Conservation (phyloP, 2,113 vertebrate species). For the Steatornis caripensis region DNA sequence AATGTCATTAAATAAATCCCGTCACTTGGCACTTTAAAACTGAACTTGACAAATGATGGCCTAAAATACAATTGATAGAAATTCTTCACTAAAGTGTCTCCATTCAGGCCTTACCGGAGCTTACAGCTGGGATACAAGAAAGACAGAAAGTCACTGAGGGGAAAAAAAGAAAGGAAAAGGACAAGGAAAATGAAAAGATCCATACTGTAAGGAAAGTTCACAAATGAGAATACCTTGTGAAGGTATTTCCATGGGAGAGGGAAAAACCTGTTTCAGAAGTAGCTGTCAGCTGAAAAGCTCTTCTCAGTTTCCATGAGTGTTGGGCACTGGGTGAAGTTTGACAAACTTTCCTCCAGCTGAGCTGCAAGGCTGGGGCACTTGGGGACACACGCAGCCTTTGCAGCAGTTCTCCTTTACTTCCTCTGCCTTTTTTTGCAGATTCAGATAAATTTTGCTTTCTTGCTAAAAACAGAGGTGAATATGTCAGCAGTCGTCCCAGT, state of each 20-base stretch:
- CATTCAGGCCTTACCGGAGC: neutral
- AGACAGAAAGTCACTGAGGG: neutral
- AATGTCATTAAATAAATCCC: conserved; percentile 13
- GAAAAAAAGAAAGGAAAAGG: accelerated
- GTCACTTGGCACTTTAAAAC: neutral
- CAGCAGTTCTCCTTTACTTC: neutral
- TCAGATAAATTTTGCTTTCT: neutral
- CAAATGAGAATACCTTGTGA: neutral
- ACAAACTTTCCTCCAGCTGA: neutral
- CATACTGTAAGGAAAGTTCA: neutral
- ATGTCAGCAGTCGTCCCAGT: neutral
- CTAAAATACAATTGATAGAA: neutral
- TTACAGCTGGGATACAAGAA: neutral
- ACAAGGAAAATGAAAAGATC: neutral
- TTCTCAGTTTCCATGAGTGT: neutral
- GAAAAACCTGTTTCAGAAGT: neutral
- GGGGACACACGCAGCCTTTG: neutral
- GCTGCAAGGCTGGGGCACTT: neutral
- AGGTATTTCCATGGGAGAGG: neutral
- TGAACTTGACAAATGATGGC: neutral
- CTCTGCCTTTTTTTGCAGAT: neutral
- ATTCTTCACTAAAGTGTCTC: neutral
- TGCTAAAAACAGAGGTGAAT: neutral
- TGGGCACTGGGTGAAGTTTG: neutral
- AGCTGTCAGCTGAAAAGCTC: neutral